Percentiles rank a stretch among this genome's conserved stretches.
Conservation (phyloP, 1,140 invertebrate genomes). For the Apis laboriosa region DNA sequence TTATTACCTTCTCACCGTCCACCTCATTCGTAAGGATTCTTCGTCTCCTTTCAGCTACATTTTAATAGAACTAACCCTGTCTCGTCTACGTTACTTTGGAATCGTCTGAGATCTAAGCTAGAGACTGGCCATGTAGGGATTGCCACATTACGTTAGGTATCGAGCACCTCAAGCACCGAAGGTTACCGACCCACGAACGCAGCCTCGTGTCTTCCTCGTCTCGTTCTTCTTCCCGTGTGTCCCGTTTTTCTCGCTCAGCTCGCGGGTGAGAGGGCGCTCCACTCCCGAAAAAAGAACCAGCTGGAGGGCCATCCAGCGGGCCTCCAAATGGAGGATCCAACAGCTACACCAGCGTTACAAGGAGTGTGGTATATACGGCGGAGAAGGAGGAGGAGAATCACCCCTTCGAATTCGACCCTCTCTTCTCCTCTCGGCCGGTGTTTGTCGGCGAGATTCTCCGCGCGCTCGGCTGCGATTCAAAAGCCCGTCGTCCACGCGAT, state of each 20-base stretch:
- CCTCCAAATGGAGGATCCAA: neutral
- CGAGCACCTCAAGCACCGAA: slow-evolving; percentile 21
- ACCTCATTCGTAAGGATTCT: neutral
- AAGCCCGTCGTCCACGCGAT: neutral
- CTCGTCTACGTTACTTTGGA: slow-evolving; percentile 54
- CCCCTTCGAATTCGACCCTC: neutral
- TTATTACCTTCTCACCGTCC: neutral
- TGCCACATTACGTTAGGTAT: slow-evolving; percentile 22
- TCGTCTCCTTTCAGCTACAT: neutral
- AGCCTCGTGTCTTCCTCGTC: neutral
- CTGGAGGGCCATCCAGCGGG: slow-evolving; percentile 12
- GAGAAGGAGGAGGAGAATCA: neutral
- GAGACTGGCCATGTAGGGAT: slow-evolving; percentile 57
- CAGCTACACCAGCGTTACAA: neutral
- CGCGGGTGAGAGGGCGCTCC: neutral
- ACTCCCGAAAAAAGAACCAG: neutral
- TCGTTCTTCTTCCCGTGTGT: neutral
- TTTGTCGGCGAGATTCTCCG: neutral
- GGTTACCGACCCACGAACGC: slow-evolving; percentile 44
- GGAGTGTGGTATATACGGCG: neutral
- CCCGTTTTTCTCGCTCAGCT: neutral
- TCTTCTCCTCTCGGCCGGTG: neutral
- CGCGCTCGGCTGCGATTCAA: neutral
- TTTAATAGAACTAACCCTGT: slow-evolving; percentile 23
- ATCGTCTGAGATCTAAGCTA: slow-evolving; percentile 66